These are phyloP conservation scores for Heliconius cydno DNA, from an alignment of 2,888 invertebrate genomes.

Conservation along the genomic window DNA sequence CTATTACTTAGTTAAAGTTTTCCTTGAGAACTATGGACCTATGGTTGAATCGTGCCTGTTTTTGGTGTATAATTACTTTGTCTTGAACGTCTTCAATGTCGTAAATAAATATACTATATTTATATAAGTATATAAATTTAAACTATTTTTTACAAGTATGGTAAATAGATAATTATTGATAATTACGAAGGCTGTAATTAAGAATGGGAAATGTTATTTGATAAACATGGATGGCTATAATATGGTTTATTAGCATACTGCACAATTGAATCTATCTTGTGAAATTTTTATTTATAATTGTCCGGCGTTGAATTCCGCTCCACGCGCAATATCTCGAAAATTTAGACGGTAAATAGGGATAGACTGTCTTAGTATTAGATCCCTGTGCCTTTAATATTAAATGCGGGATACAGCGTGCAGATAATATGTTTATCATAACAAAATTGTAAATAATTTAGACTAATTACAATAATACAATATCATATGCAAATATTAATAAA, in stretches of 20 bases:
- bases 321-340: no score
- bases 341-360: no score
- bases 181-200: neutral
- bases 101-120: neutral
- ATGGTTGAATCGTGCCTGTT: neutral
- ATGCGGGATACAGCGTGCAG: no score
- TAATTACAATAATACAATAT: no score
- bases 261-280: no score
- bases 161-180: neutral
- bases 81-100: neutral
- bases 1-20: constrained; percentile 8
- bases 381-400: no score
- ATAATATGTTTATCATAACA: no score
- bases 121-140: neutral
- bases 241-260: neutral
- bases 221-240: neutral
- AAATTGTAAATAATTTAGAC: no score
- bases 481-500: no score
- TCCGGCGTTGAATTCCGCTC: no score
- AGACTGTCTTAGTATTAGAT: no score
- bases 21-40: constrained; percentile 19
- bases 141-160: constrained; percentile 1
- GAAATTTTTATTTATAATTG: no score
- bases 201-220: neutral
- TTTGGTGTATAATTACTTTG: neutral